Base-by-base conservation (phyloP, 2,113 vertebrate genomes). In the Hypanus sabinus region DNA sequence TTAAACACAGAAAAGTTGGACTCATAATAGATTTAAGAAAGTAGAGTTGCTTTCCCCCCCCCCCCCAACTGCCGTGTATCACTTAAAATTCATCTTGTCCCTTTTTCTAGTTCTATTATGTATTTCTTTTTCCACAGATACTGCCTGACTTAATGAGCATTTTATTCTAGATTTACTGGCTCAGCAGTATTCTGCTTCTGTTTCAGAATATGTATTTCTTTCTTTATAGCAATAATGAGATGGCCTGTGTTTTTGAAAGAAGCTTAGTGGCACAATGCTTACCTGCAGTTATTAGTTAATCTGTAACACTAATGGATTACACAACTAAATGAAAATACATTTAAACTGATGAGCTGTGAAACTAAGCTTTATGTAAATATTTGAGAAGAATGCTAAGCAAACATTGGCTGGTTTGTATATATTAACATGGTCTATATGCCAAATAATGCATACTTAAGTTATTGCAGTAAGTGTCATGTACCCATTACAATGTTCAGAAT, bases 321-420 rank as follows among this genome's bases (percentile, higher is more conserved):
- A 90, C 85, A 90, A 90, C 30, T n/a, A 65, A 33, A 30, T 65
- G 5, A 90, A 65, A 90, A 62, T 87, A 57, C 83, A 62, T 87
- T 87, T 62, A 62, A 90, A 65, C 85, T 90, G 85, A 12, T 90
- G 30, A 90, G 60, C n/a, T 90, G 2, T 90, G 60, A 90, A 68
- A 65, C 16, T 90, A n/a, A 2, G 60, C 57, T 90, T 90, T 90
- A 65, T 90, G 30, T 90, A 90, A 90, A 90, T 65, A 65, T 90
- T 90, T 65, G 30, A 90, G 85, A 90, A 65, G 57, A 33, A 33
- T 62, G 85, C 30, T 20, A 90, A 90, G 62, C 85, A 90, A 90
- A 62, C 5, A 33, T n/a, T 65, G 85, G 85, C 0, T 65, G 60
- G 85, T 18, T 90, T 90, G 85, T 65, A 16, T 90, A 65, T 3